phyloP scores from a whole-genome alignment of 1,140 invertebrate genomes.

The Frieseomelitta varia region DNA sequence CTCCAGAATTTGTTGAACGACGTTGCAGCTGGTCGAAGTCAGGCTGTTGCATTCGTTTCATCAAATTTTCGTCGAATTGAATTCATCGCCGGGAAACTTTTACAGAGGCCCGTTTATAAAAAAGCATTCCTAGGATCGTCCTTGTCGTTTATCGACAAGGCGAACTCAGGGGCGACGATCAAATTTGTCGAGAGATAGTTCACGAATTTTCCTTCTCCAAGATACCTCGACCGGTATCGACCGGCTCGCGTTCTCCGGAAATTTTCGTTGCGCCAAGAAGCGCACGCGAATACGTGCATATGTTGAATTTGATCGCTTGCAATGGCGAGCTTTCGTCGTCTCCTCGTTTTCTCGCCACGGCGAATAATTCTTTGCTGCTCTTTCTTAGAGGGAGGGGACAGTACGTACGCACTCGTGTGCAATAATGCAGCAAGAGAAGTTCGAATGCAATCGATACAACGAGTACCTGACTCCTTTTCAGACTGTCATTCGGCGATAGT shows the following conservation, averaged over 20 bases:
- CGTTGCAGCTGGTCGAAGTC: not conserved
- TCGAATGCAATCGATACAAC: not conserved
- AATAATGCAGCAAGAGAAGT: not conserved
- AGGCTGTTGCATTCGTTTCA: not conserved
- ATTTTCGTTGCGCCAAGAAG: conserved; percentile 15
- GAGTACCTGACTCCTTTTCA: not conserved
- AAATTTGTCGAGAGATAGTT: not conserved
- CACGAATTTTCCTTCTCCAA: not conserved
- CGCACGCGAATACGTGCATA: conserved; percentile 5
- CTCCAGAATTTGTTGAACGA: not conserved
- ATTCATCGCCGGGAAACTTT: not conserved
- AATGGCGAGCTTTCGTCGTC: conserved; percentile 37
- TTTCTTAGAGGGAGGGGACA: not conserved
- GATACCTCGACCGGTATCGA: conserved; percentile 13
- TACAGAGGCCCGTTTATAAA: not conserved
- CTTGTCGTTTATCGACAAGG: not conserved
- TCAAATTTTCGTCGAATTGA: not conserved
- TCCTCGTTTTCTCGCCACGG: not conserved
- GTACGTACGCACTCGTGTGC: not conserved
- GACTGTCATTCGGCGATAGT: conserved; percentile 8
- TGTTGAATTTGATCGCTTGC: conserved; percentile 28
- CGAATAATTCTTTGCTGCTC: not conserved
- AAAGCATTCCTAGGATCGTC: not conserved
- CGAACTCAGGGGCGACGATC: not conserved
- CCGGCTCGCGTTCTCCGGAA: conserved; percentile 4